Evolutionary conservation across 2,888 invertebrate genomes (phyloP).

Genomic region (Camponotus fellah): DNA sequence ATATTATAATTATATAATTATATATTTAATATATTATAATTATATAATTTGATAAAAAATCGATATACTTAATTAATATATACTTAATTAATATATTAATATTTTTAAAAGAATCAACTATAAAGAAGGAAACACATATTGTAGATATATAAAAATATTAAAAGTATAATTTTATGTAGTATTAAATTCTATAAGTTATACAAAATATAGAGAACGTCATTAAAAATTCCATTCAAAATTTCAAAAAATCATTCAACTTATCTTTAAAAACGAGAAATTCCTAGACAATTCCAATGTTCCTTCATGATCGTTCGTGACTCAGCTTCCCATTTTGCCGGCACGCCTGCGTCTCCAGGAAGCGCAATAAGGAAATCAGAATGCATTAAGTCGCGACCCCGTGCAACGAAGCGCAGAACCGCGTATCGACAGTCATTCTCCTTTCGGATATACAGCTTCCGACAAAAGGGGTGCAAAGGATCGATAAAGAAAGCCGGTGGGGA

Average conservation of each 20-base stretch:
- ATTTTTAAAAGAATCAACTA: not conserved
- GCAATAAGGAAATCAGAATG: constrained; percentile 40
- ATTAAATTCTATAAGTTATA: not conserved
- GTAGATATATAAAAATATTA: not conserved
- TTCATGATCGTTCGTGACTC: constrained; percentile 30
- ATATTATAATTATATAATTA: no score
- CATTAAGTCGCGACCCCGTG: constrained; percentile 36
- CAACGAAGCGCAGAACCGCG: constrained; percentile 23
- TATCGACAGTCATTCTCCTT: constrained; percentile 54
- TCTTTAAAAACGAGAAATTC: not conserved
- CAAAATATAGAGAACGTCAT: no score
- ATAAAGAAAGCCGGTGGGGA: constrained; percentile 22
- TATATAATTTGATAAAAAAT: no score
- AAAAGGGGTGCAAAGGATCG: constrained; percentile 55
- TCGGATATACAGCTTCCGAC: constrained; percentile 46
- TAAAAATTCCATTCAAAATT: no score
- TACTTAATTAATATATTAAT: not conserved
- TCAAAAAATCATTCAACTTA: no score
- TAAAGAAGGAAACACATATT: not conserved
- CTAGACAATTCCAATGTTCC: not conserved
- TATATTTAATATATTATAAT: no score
- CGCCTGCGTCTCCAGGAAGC: constrained; percentile 21
- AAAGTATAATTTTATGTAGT: not conserved
- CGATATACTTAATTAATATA: no score
- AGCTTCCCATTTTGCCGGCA: constrained; percentile 33